Percentiles rank a stretch among this genome's conserved stretches.
phyloP scores from a whole-genome alignment of 1,140 invertebrate species.

The Musca vetustissima region DNA sequence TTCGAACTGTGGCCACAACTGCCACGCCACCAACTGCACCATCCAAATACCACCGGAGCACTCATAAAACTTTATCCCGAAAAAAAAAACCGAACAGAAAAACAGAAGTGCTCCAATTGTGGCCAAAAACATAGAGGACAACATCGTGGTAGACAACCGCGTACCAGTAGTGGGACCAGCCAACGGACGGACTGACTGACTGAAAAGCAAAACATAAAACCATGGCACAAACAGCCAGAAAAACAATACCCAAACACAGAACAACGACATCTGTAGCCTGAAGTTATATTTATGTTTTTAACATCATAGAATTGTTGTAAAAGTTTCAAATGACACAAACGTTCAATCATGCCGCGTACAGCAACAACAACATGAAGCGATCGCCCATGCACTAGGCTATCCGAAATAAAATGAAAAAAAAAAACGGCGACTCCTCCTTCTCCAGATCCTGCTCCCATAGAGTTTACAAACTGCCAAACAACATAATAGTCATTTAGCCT shows the following conservation, averaged over 20 bases:
- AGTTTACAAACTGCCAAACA: background rate
- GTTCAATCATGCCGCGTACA: conserved; percentile 23
- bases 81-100: background rate
- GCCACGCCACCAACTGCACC: conserved; percentile 2
- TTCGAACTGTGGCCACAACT: conserved; percentile 13
- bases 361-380: background rate
- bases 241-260: no score
- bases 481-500: no score
- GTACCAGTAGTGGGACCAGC: background rate
- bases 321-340: conserved; percentile 21
- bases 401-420: no score
- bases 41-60: background rate
- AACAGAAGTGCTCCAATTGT: conserved; percentile 32
- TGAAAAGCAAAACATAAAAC: no score
- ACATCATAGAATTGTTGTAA: conserved; percentile 20
- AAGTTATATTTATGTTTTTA: conserved; percentile 18
- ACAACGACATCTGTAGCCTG: conserved; percentile 11
- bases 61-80: background rate
- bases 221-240: no score
- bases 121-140: conserved; percentile 26
- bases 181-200: no score
- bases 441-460: no score
- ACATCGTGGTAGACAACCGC: no score
- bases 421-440: no score
- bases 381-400: no score